A percentile compares a stretch with the other conserved stretches of the same genome.
These are phyloP conservation scores for Delia radicum DNA, from an alignment of 1,140 invertebrate species.

Conservation along the genomic window DNA sequence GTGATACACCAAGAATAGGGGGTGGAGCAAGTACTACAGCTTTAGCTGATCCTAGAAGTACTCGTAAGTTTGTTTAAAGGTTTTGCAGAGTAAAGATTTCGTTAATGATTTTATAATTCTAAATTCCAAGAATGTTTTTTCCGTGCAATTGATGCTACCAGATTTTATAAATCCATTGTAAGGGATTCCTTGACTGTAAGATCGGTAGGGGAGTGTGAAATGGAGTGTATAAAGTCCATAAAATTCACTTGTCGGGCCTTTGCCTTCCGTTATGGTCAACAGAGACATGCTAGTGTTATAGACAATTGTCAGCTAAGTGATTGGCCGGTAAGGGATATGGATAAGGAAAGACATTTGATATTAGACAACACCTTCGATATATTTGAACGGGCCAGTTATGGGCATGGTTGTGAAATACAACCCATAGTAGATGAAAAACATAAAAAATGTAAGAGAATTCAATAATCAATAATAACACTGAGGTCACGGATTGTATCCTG, in stretches of 20 bases:
- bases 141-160: slow-evolving; percentile 70
- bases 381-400: slow-evolving; percentile 76
- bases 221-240: slow-evolving; percentile 67
- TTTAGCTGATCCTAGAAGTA: slow-evolving; percentile 47
- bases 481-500: no score
- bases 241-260: slow-evolving; percentile 76
- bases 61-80: slow-evolving; percentile 39
- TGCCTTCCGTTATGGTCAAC: slow-evolving; percentile 70
- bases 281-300: slow-evolving; percentile 62
- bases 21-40: slow-evolving; percentile 35
- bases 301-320: slow-evolving; percentile 75
- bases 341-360: slow-evolving; percentile 60
- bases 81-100: background rate
- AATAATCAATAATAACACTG: no score
- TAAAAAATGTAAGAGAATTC: slow-evolving; percentile 52
- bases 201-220: slow-evolving; percentile 73
- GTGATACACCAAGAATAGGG: slow-evolving; percentile 22
- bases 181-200: slow-evolving; percentile 65
- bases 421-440: slow-evolving; percentile 57
- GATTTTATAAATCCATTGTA: slow-evolving; percentile 64
- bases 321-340: slow-evolving; percentile 66
- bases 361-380: slow-evolving; percentile 68
- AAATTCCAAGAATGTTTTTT: slow-evolving; percentile 73
- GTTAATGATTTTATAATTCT: background rate
- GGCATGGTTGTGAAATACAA: slow-evolving; percentile 72